These are phyloP conservation scores for Acleris emargana DNA, from an alignment of 2,888 invertebrate genomes.

Conservation along the genomic window DNA sequence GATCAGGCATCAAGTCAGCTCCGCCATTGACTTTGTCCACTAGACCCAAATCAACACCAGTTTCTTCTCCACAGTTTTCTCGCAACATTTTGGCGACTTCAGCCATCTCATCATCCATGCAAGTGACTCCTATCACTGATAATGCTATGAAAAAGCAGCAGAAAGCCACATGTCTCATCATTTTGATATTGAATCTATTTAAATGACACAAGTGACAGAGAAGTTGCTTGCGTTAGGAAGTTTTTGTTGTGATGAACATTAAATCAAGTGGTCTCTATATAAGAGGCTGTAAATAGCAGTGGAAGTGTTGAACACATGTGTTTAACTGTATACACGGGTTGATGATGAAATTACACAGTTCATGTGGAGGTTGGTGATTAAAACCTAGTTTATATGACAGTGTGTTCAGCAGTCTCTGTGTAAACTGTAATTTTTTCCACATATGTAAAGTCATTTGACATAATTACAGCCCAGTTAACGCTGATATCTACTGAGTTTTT, in stretches of 20 bases:
- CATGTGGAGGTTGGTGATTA: slow-evolving; percentile 50
- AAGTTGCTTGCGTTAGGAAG: slow-evolving; percentile 9
- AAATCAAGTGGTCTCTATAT: slow-evolving; percentile 47
- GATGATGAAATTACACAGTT: slow-evolving; percentile 52
- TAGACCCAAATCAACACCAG: slow-evolving; percentile 60
- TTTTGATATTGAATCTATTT: slow-evolving; percentile 10
- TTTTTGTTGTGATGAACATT: slow-evolving; percentile 10
- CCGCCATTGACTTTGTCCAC: slow-evolving; percentile 65
- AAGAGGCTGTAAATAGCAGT: slow-evolving; percentile 46
- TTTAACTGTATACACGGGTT: slow-evolving; percentile 31
- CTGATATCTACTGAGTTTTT: slow-evolving; percentile 39
- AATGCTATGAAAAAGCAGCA: slow-evolving; percentile 36
- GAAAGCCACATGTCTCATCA: slow-evolving; percentile 29
- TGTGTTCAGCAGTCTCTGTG: slow-evolving; percentile 40
- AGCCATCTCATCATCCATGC: slow-evolving; percentile 69
- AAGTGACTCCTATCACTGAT: slow-evolving; percentile 36
- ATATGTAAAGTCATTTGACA: slow-evolving; percentile 51
- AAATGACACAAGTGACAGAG: background rate
- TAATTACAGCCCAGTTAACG: slow-evolving; percentile 49
- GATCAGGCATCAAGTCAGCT: slow-evolving; percentile 59
- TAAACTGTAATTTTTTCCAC: slow-evolving; percentile 46
- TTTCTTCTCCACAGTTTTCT: slow-evolving; percentile 65
- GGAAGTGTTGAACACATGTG: slow-evolving; percentile 39
- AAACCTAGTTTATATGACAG: slow-evolving; percentile 48
- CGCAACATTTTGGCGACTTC: slow-evolving; percentile 70